A percentile compares a stretch with the other conserved stretches of the same genome.
Evolutionary conservation across 2,888 invertebrate species (phyloP).

Genomic region (Cheilosia variabilis): DNA sequence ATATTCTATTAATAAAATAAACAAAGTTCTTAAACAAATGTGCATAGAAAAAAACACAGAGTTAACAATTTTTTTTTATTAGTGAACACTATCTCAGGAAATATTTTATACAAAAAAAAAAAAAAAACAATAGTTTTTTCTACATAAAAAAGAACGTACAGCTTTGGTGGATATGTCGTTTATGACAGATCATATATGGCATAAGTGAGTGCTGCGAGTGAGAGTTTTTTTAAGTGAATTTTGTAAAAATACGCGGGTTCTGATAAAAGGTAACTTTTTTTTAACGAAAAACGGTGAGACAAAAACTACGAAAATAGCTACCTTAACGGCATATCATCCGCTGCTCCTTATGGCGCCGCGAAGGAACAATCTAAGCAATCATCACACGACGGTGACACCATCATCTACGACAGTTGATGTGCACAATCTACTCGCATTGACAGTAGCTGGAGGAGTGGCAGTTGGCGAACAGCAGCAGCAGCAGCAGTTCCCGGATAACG

Average conservation of each 20-base stretch:
- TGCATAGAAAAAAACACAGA: constrained; percentile 40
- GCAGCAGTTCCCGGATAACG: constrained; percentile 62
- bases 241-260: constrained; percentile 9
- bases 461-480: constrained; percentile 56
- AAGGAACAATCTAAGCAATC: constrained; percentile 83
- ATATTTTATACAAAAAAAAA: constrained; percentile 57
- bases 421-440: constrained; percentile 80
- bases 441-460: constrained; percentile 47
- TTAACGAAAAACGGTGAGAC: constrained; percentile 51
- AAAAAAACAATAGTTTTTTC: constrained; percentile 14
- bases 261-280: background rate
- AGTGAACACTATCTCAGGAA: constrained; percentile 64
- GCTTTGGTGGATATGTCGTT: constrained; percentile 30
- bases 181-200: constrained; percentile 39
- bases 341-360: constrained; percentile 85
- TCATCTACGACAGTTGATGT: constrained; percentile 79
- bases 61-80: constrained; percentile 22
- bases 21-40: constrained; percentile 40
- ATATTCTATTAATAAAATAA: constrained; percentile 14
- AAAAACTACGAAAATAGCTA: constrained; percentile 79
- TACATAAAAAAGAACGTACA: constrained; percentile 48
- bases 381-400: constrained; percentile 76
- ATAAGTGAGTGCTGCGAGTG: constrained; percentile 19
- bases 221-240: background rate
- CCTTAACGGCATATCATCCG: constrained; percentile 78